These are phyloP conservation scores for Epinotia nisella DNA, from an alignment of 2,888 invertebrate species.

Conservation along the genomic window DNA sequence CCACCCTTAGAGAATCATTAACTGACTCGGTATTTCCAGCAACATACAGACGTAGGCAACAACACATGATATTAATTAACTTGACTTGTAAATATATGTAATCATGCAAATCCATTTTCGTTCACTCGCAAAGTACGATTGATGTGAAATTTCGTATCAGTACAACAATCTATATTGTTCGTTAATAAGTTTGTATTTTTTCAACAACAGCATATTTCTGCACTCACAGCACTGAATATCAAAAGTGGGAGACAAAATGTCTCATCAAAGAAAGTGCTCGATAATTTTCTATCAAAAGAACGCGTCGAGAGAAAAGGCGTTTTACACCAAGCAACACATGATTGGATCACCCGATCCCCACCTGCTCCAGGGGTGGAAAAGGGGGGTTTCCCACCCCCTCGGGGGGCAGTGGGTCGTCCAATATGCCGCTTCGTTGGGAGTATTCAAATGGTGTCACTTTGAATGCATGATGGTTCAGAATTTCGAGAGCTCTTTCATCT, in stretches of 20 bases:
- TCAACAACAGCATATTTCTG: neutral
- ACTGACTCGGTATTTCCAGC: neutral
- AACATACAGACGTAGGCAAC: neutral
- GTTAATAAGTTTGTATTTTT: neutral
- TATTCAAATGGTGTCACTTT: conserved; percentile 25
- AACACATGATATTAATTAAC: neutral
- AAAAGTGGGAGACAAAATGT: neutral
- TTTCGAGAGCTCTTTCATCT: conserved; percentile 10
- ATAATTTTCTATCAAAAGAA: conserved; percentile 3
- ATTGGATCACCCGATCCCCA: conserved; percentile 26
- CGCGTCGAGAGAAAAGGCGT: neutral
- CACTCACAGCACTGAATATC: neutral
- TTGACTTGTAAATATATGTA: neutral
- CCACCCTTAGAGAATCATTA: conserved; percentile 14
- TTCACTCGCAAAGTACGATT: neutral
- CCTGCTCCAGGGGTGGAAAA: neutral
- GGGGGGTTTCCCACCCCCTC: neutral
- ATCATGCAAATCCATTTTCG: neutral
- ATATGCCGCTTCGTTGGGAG: conserved; percentile 17
- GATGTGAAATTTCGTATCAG: neutral
- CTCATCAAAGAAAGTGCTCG: neutral
- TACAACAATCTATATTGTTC: too few relatives aligned
- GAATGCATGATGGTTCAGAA: conserved; percentile 21
- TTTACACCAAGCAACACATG: conserved; percentile 24
- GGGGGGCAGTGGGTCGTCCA: conserved; percentile 2